Percentiles rank a stretch among this genome's conserved stretches.
phyloP scores from a whole-genome alignment of 2,113 vertebrate species.

The Canis aureus region DNA sequence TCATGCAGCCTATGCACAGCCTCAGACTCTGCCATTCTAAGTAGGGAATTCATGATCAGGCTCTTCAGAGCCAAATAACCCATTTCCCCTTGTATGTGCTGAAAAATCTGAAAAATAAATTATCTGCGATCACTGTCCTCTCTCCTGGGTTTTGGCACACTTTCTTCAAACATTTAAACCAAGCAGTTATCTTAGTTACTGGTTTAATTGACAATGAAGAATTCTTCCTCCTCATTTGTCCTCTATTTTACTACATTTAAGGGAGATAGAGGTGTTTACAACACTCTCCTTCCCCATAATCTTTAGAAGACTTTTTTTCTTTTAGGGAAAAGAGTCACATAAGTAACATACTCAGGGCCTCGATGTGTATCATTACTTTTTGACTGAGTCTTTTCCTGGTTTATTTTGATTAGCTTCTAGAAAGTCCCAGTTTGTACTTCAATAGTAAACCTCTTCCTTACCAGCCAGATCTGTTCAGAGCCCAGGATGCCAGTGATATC shows the following conservation, averaged over 20 bases:
- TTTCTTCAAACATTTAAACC: not conserved
- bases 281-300: not conserved
- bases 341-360: not conserved
- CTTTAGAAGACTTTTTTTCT: not conserved
- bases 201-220: not conserved
- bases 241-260: not conserved
- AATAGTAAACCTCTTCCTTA: not conserved
- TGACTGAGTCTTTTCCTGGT: not conserved
- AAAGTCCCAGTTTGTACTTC: not conserved
- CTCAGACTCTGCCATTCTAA: not conserved
- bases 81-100: not conserved
- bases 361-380: not conserved
- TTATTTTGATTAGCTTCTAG: constrained; percentile 14
- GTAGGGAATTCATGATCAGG: not conserved
- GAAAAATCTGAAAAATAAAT: not conserved
- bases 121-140: not conserved
- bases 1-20: not conserved
- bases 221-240: not conserved
- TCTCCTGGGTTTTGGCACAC: not conserved
- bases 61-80: not conserved
- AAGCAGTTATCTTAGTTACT: not conserved
- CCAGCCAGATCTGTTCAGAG: not conserved
- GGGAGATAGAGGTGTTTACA: not conserved
- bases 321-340: not conserved
- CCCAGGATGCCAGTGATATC: not conserved